Evolutionary conservation across 2,888 invertebrate species (phyloP).

Genomic region (Mellilla xanthometata): DNA sequence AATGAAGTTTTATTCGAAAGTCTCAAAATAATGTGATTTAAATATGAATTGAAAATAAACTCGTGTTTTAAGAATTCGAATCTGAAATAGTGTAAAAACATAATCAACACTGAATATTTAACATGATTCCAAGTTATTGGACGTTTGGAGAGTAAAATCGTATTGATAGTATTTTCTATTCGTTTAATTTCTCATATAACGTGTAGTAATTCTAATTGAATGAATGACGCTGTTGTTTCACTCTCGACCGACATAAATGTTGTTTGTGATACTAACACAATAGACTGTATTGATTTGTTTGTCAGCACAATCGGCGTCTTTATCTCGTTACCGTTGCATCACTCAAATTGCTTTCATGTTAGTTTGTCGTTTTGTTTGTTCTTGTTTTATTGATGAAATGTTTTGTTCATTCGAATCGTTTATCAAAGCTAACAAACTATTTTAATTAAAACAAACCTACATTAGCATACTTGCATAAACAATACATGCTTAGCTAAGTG

Average conservation of each 20-base stretch:
- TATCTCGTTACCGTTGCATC: slow-evolving; percentile 31
- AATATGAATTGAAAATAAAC: slow-evolving; percentile 1
- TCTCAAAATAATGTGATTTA: no score
- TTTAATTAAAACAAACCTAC: slow-evolving; percentile 20
- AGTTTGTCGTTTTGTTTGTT: slow-evolving; percentile 27
- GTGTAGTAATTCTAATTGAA: slow-evolving; percentile 14
- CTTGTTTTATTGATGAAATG: slow-evolving; percentile 23
- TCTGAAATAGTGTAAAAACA: not conserved
- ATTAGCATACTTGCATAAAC: slow-evolving; percentile 6
- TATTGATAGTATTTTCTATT: not conserved
- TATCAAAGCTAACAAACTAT: slow-evolving; percentile 21
- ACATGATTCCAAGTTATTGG: slow-evolving; percentile 1
- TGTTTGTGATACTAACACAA: slow-evolving; percentile 21
- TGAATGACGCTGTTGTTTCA: slow-evolving; percentile 10
- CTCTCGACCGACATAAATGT: slow-evolving; percentile 18
- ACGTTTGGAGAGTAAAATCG: no score
- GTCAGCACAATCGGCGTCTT: slow-evolving; percentile 29
- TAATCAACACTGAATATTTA: not conserved
- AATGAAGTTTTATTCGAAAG: no score
- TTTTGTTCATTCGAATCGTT: slow-evolving; percentile 8
- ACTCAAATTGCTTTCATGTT: slow-evolving; percentile 29
- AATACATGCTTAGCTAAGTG: slow-evolving; percentile 39
- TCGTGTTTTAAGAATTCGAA: slow-evolving; percentile 5
- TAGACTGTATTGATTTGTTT: slow-evolving; percentile 28
- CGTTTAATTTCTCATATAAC: not conserved